These are phyloP conservation scores for Dioctria linearis DNA, from an alignment of 2,888 invertebrate genomes.

Conservation along the genomic window DNA sequence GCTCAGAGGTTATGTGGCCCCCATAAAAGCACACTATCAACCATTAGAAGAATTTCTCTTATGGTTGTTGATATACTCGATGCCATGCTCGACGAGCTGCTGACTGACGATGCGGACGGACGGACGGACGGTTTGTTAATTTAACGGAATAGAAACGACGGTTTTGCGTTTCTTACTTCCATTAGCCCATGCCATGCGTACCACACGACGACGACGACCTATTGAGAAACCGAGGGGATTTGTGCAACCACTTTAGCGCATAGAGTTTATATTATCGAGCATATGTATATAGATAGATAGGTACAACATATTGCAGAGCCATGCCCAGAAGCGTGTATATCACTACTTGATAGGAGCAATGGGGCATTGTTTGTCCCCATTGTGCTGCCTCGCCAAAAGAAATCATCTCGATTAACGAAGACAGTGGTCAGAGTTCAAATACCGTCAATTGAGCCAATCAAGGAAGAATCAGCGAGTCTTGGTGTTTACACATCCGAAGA, in stretches of 20 bases:
- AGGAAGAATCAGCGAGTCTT: constrained; percentile 61
- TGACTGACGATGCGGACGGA: constrained; percentile 14
- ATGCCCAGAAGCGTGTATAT: constrained; percentile 51
- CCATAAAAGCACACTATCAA: constrained; percentile 39
- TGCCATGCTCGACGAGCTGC: constrained; percentile 14
- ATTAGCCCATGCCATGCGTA: constrained; percentile 47
- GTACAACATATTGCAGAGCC: neutral
- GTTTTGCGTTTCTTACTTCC: constrained; percentile 57
- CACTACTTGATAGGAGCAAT: constrained; percentile 37
- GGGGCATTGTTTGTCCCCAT: constrained; percentile 46
- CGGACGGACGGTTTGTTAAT: constrained; percentile 52
- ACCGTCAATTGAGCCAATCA: constrained; percentile 72
- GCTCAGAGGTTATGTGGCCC: constrained; percentile 47
- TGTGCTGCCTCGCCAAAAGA: constrained; percentile 44
- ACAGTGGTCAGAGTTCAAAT: constrained; percentile 70
- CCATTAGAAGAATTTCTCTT: constrained; percentile 45
- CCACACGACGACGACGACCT: neutral
- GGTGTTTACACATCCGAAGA: constrained; percentile 14
- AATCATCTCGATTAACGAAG: constrained; percentile 61
- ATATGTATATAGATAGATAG: neutral
- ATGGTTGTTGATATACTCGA: neutral
- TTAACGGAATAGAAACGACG: constrained; percentile 56
- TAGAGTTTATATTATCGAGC: neutral
- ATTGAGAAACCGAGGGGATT: neutral
- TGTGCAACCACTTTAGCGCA: no score